These are phyloP conservation scores for Caenorhabditis doughertyi DNA, from an alignment of 2,888 invertebrate genomes.

Conservation along the genomic window DNA sequence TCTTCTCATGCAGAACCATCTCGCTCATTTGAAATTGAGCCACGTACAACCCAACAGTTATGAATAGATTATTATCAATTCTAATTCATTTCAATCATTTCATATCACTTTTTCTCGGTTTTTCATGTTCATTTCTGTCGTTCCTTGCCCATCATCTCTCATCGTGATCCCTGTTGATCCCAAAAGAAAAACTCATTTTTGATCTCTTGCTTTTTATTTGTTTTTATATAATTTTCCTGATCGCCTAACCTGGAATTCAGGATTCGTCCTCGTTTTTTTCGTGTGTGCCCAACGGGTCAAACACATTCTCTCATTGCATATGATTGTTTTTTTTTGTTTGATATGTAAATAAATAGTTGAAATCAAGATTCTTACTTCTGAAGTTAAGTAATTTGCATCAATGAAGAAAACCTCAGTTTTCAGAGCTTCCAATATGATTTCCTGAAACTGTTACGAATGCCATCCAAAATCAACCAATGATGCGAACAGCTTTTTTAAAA, in stretches of 20 bases:
- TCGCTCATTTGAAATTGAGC: constrained; percentile 45
- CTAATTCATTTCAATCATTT: neutral
- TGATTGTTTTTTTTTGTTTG: constrained; percentile 8
- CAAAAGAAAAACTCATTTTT: constrained; percentile 10
- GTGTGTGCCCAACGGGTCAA: constrained; percentile 24
- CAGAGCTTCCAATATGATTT: too few relatives aligned
- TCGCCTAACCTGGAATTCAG: neutral
- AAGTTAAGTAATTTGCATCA: too few relatives aligned
- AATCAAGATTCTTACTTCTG: too few relatives aligned
- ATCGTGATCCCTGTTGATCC: constrained; percentile 33
- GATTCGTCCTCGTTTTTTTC: constrained; percentile 1
- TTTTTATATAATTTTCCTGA: neutral
- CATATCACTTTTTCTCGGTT: constrained; percentile 24
- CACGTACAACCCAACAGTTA: constrained; percentile 39
- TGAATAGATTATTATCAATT: constrained; percentile 7
- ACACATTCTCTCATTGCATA: constrained; percentile 26
- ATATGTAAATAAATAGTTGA: neutral
- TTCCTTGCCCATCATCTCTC: constrained; percentile 40
- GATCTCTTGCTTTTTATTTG: constrained; percentile 7
- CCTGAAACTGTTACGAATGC: too few relatives aligned
- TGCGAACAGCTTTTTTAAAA: too few relatives aligned
- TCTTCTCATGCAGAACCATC: constrained; percentile 59
- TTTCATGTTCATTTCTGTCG: constrained; percentile 27
- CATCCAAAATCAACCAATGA: too few relatives aligned
- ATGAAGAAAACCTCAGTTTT: too few relatives aligned